Evolutionary conservation across 2,113 vertebrate genomes (phyloP), one percentile per base, ranked within the genome.

Genomic region (Alectura lathami): DNA sequence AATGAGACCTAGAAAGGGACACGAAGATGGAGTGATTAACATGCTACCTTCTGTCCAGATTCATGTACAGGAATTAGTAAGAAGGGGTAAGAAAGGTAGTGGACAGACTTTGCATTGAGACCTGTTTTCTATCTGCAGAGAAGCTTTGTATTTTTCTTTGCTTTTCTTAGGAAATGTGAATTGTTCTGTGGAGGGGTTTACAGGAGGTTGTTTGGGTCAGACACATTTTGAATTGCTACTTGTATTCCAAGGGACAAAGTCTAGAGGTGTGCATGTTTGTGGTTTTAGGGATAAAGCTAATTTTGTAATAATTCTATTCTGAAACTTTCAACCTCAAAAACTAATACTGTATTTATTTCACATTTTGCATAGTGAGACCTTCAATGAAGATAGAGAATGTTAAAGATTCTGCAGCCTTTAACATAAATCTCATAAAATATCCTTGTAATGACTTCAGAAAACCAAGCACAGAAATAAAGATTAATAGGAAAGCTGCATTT

Each of bases 401-500:
- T 94, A 78, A 97, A 47, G 96, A 97, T 88, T 90, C 95, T 81
- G 54, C 92, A 78, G 59, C 89, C 62, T 96, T 95, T 96, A 94
- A 93, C 64, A n/a, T 60, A 54, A 93, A 91, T 87, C 96, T 99
- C 91, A 97, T 99, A 86, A 99, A 98, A 92, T 99, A 98, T 92
- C 99, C 98, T 62, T 99, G 98, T 97, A 99, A 97, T 66, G 95
- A 97, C 50, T 99, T 99, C 93, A 94, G 94, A 92, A 99, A 99
- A 92, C 97, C 98, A 26, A 96, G 79, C 56, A 95, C 97, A 86
- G 98, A 99, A 97, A 94, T 98, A 88, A 99, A 99, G 98, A 97
- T 99, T 91, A 99, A 99, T 95, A 98, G 98, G 95, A 98, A 96
- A 94, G 97, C 99, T n/a, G 98, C 94, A 7, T 99, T 99, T 92